Base-by-base conservation (phyloP, 2,888 invertebrate genomes). In the Mesorhabditis belari region DNA sequence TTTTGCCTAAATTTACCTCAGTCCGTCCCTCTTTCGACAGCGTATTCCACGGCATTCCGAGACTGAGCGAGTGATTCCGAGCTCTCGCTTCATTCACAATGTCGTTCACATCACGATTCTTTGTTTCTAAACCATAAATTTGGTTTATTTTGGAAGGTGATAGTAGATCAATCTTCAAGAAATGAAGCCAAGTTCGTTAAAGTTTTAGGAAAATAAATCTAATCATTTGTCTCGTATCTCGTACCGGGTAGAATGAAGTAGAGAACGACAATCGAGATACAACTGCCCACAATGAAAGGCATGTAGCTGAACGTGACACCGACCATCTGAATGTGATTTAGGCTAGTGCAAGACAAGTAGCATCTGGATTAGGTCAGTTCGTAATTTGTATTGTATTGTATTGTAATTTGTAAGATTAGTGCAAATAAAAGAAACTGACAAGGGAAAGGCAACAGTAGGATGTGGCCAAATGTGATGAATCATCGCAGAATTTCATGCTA, bases 271-370 rank as follows among this genome's bases (percentile, higher is more conserved):
- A 74, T 70, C 53, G 65, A 69, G 17, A 75, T 58, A 23, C 62
- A 60, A 51, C 82, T 76, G 2, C 81, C 71, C 4, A 75, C 74
- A 4, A 83, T 82, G 72, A 83, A 84, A 0, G 83, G 83, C 9
- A 83, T 64, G 68, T 83, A 83, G 50, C 82, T 81, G 63, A 76
- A 80, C 17, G 79, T 69, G 17, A 71, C 70, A 5, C 80, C 80
- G 17, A 80, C 80, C 19, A 77, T 57, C 77, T 77, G 58, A 58
- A 49, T 21, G 55, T 25, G 5, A 52, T 29, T 50, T 12, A 19
- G 23, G 21, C 49, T 53, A 61, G 3, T 17, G 17, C 19, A 4
- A 54, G 28, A 53, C 24, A 23, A 27, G 17, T 49, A n/a, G 19
- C 19, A 17, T 21, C n/a, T 21, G 24, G 23, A 57, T 52, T 50